Conservation (phyloP, 2,113 vertebrate species). For the Gulo gulo region DNA sequence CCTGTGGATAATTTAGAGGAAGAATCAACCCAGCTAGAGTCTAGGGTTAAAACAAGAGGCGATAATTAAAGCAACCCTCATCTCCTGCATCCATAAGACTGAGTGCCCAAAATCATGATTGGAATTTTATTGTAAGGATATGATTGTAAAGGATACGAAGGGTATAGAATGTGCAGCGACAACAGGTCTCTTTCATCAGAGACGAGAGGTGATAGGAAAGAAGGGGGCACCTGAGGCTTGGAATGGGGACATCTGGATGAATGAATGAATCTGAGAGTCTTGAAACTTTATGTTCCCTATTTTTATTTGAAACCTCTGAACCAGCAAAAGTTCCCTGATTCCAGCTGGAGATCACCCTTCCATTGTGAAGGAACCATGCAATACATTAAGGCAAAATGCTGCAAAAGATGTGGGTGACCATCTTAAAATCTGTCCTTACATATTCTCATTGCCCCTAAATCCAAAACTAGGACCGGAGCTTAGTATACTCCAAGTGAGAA, state of each 20-base stretch:
- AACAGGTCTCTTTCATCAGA: neutral
- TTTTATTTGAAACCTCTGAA: neutral
- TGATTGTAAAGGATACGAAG: neutral
- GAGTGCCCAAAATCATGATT: neutral
- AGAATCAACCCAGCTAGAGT: neutral
- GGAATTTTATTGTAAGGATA: neutral
- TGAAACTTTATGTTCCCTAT: neutral
- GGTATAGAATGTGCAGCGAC: neutral
- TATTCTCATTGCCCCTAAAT: neutral
- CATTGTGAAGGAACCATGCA: neutral
- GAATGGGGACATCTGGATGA: neutral
- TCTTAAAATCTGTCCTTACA: neutral
- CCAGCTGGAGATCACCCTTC: neutral
- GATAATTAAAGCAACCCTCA: neutral
- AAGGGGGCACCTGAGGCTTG: neutral
- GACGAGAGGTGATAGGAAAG: rapidly evolving
- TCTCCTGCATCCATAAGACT: neutral
- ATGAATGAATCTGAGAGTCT: no score
- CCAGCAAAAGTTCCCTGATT: no score
- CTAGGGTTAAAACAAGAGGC: neutral
- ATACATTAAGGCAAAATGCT: neutral
- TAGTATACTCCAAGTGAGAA: neutral
- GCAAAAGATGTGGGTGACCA: neutral
- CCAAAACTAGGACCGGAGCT: neutral
- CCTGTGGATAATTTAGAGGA: neutral